Conservation (phyloP, 2,113 vertebrate genomes). For the Etheostoma spectabile region DNA sequence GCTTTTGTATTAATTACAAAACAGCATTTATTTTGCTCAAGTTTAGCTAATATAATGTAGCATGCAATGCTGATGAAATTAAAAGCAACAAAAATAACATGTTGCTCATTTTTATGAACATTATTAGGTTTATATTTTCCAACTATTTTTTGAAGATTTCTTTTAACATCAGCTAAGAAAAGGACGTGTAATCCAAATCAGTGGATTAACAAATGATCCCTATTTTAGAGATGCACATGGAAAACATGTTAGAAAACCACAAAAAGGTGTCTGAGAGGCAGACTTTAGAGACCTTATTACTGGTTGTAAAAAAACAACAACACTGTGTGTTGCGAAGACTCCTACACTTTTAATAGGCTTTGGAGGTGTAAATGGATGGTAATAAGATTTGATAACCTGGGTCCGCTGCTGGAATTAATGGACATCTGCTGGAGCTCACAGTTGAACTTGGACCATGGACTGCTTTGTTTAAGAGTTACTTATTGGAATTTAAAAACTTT, state of each 20-base stretch:
- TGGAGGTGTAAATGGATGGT: slow-evolving; percentile 65
- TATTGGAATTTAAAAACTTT: slow-evolving; percentile 44
- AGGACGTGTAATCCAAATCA: slow-evolving; percentile 39
- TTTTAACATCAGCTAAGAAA: slow-evolving; percentile 6
- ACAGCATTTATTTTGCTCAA: background rate
- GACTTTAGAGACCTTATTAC: slow-evolving; percentile 54
- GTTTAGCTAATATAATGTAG: background rate
- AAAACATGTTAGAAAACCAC: slow-evolving; percentile 32
- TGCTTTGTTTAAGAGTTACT: slow-evolving; percentile 69
- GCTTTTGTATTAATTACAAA: background rate
- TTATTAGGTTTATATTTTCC: background rate
- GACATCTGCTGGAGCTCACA: slow-evolving; percentile 63
- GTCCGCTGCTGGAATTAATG: slow-evolving; percentile 68
- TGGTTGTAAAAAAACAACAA: slow-evolving; percentile 28
- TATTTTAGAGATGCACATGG: slow-evolving; percentile 39
- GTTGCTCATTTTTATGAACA: background rate
- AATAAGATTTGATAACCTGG: slow-evolving; percentile 57
- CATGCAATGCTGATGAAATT: background rate
- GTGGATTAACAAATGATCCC: slow-evolving; percentile 44
- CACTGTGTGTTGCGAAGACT: slow-evolving; percentile 42
- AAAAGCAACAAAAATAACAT: background rate
- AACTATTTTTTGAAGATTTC: background rate
- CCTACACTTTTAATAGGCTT: slow-evolving; percentile 66
- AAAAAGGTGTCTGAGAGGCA: slow-evolving; percentile 39
- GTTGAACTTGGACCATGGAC: slow-evolving; percentile 43